Base-by-base conservation (phyloP, 2,888 invertebrate species). In the Pemphredon lugubris region DNA sequence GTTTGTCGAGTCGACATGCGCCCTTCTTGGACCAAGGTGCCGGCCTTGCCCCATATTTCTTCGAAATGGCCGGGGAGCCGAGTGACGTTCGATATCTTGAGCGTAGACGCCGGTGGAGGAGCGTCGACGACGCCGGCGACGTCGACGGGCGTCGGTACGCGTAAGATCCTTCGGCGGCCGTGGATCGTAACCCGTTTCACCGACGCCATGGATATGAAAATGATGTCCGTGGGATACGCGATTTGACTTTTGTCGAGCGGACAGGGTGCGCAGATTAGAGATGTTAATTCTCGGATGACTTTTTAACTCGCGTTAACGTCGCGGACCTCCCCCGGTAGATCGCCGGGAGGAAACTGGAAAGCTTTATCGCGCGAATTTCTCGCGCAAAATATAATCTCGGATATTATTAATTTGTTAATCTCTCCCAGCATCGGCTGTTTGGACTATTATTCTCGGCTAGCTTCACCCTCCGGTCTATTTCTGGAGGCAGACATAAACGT, bases 41-140 rank as follows among this genome's bases (percentile, higher is more conserved):
- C 79, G 83, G 81, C 84, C 83, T 83, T 83, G 83, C 77, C 81
- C 84, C 75, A 84, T 84, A 81, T 83, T 83, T 82, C 79, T 79
- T 82, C 75, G 82, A 83, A 83, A 83, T 76, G 76, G 77, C 72
- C 65, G 73, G 68, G 68, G 72, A 70, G 75, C 47, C 66, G 78
- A 77, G 75, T 77, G 71, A 81, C 83, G 76, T 81, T 74, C 79
- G 79, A 81, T 81, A 83, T 80, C 80, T 80, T 50, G 67, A 73
- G 58, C 64, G 68, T 64, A 73, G 78, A 70, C 74, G 61, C 44
- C 75, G 66, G 44, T 34, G 59, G 65, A 67, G 54, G n/a, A 67
- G 58, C 67, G 64, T 64, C 65, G 58, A 39, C 54, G 70, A 30
- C 70, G 47, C 20, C 48, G 58, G 6, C 47, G 50, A 34, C 59